These are phyloP conservation scores for Mormyrus lacerda DNA, from an alignment of 2,113 vertebrate genomes.

Conservation along the genomic window DNA sequence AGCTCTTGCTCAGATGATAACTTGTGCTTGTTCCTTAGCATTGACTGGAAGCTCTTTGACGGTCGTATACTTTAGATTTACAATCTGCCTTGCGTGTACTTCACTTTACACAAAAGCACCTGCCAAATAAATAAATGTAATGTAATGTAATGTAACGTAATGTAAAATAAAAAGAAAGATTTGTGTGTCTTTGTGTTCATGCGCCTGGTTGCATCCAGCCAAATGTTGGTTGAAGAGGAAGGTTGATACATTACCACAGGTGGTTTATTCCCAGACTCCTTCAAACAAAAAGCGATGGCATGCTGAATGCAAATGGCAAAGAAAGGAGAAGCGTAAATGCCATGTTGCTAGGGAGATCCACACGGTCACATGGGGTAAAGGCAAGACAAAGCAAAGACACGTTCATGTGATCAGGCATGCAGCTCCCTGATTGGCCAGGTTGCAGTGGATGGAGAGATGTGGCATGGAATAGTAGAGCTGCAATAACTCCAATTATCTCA, in stretches of 20 bases:
- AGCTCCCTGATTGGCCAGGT: slow-evolving; percentile 14
- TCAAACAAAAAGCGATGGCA: slow-evolving; percentile 98
- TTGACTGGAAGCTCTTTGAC: not conserved
- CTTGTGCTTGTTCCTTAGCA: not conserved
- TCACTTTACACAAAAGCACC: not conserved
- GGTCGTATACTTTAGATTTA: not conserved
- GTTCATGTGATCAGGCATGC: not conserved
- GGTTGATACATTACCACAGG: slow-evolving; percentile 88
- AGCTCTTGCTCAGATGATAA: not conserved
- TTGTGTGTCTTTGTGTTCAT: slow-evolving; percentile 6
- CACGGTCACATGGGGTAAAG: slow-evolving; percentile 27
- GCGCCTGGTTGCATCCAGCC: slow-evolving; percentile 29
- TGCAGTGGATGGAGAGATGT: not conserved
- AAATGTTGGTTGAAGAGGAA: slow-evolving; percentile 16
- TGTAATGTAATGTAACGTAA: not conserved
- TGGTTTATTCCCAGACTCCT: slow-evolving; percentile 90
- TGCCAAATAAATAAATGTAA: not conserved
- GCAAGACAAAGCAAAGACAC: slow-evolving; percentile 28
- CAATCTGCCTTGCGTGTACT: not conserved
- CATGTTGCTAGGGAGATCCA: slow-evolving; percentile 48
- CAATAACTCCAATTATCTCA: not conserved
- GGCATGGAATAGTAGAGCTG: not conserved
- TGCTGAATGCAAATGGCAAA: slow-evolving; percentile 82
- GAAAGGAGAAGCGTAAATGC: slow-evolving; percentile 76
- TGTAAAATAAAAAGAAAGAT: slow-evolving; percentile 12